These are phyloP conservation scores for Falco berigora DNA, from an alignment of 2,797 vertebrate genomes.

Conservation along the genomic window DNA sequence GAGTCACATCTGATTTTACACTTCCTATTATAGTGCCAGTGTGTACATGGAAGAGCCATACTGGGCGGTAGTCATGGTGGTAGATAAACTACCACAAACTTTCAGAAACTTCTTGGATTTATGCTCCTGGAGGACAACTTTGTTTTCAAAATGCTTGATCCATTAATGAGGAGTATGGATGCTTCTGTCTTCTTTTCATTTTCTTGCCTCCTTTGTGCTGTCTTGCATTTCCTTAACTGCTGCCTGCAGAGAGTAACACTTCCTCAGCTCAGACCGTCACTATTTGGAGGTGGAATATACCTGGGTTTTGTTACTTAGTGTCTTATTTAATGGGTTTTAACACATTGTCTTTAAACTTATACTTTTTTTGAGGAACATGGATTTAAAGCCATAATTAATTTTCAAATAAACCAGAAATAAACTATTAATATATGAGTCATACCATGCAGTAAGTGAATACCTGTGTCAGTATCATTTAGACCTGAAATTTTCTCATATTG, in stretches of 20 bases:
- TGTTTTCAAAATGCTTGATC: not conserved
- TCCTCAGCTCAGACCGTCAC: not conserved
- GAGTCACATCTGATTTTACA: not conserved
- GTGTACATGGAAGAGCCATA: not conserved
- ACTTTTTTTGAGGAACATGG: not conserved
- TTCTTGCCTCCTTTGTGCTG: not conserved
- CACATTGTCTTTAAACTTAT: not conserved
- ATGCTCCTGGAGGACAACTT: not conserved
- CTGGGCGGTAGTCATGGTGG: not conserved
- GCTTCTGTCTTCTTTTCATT: not conserved
- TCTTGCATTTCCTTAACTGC: not conserved
- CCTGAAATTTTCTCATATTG: not conserved
- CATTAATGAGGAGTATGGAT: not conserved
- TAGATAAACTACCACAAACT: not conserved
- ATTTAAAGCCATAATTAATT: not conserved
- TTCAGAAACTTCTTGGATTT: not conserved
- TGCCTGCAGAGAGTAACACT: not conserved
- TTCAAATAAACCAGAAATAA: not conserved
- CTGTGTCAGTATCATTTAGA: not conserved
- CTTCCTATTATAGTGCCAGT: not conserved
- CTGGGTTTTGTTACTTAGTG: not conserved
- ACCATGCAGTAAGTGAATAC: not conserved
- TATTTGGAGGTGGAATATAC: not conserved
- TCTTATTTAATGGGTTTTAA: not conserved
- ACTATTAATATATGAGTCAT: not conserved